phyloP scores from a whole-genome alignment of 2,797 vertebrate species.

The Pelodytes ibericus region DNA sequence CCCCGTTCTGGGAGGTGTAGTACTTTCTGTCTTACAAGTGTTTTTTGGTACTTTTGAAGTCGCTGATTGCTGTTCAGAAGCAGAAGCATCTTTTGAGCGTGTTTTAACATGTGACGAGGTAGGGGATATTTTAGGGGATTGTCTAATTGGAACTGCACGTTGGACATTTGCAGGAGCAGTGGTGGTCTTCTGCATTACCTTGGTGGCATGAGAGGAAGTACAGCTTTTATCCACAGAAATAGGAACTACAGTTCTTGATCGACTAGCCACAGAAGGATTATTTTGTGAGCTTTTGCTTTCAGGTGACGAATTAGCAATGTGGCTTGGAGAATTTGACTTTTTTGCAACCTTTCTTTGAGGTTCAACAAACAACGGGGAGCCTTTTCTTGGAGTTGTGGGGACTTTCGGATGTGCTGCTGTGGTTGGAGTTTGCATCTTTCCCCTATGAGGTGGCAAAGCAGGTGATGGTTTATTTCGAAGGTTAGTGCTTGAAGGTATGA shows the following conservation, averaged over 20 bases:
- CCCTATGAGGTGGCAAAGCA: conserved; percentile 53
- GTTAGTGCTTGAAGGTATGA: conserved; percentile 25
- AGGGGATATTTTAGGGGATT: conserved; percentile 42
- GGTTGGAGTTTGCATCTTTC: conserved; percentile 26
- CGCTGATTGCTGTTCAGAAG: conserved; percentile 40
- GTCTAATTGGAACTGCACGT: conserved; percentile 52
- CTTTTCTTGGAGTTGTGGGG: conserved; percentile 35
- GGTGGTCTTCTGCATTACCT: conserved; percentile 48
- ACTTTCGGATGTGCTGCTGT: conserved; percentile 53
- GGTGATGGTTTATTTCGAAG: conserved; percentile 62
- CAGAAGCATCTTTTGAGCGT: conserved; percentile 33
- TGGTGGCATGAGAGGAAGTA: conserved; percentile 20
- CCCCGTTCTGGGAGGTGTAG: conserved; percentile 61
- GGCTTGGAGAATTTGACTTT: conserved; percentile 53
- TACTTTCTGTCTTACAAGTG: conserved; percentile 66
- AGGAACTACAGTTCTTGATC: conserved; percentile 25
- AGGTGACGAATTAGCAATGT: conserved; percentile 10
- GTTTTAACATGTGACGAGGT: not conserved
- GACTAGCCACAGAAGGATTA: conserved; percentile 16
- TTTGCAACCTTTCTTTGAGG: conserved; percentile 57
- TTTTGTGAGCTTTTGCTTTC: conserved; percentile 25
- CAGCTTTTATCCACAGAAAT: conserved; percentile 57
- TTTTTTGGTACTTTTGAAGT: conserved; percentile 70
- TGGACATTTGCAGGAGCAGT: conserved; percentile 30
- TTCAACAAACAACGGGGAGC: conserved; percentile 51